A percentile compares a stretch with the other conserved stretches of the same genome.
Conservation (phyloP, 2,888 invertebrate genomes). For the Acronicta aceris region DNA sequence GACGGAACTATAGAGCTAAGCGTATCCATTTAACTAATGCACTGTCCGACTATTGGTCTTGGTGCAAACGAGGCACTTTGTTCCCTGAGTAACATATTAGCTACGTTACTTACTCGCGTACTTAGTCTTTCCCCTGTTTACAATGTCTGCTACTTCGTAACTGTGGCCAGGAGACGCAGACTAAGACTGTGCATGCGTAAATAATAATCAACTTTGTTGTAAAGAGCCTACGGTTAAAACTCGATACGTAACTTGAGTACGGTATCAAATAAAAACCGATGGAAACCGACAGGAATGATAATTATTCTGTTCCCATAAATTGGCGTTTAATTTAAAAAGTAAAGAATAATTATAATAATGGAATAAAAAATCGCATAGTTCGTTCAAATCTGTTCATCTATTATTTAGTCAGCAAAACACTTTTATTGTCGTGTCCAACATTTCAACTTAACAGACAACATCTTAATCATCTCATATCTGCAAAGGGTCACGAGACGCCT, state of each 20-base stretch:
- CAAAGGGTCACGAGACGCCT: no score
- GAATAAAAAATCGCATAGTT: no score
- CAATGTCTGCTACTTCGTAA: slow-evolving; percentile 50
- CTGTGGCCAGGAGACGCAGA: slow-evolving; percentile 20
- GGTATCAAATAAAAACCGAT: no score
- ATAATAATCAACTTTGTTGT: slow-evolving; percentile 15
- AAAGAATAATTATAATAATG: no score
- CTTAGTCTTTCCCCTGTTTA: slow-evolving; percentile 61
- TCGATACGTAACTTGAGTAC: not conserved
- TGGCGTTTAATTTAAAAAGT: no score
- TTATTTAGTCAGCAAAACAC: no score
- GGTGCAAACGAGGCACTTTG: slow-evolving; percentile 85
- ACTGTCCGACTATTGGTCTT: slow-evolving; percentile 86
- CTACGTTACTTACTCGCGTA: slow-evolving; percentile 65
- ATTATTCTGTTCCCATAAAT: no score
- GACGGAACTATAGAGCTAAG: slow-evolving; percentile 78
- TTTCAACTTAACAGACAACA: no score
- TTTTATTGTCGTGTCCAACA: no score
- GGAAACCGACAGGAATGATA: no score
- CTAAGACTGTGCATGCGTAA: slow-evolving; percentile 16
- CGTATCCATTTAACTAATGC: slow-evolving; percentile 87
- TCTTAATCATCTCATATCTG: no score
- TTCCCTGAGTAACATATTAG: slow-evolving; percentile 81
- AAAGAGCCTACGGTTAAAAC: slow-evolving; percentile 2
- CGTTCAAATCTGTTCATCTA: no score